Evolutionary conservation across 2,888 invertebrate species (phyloP).

Genomic region (Eucera pruinosa): DNA sequence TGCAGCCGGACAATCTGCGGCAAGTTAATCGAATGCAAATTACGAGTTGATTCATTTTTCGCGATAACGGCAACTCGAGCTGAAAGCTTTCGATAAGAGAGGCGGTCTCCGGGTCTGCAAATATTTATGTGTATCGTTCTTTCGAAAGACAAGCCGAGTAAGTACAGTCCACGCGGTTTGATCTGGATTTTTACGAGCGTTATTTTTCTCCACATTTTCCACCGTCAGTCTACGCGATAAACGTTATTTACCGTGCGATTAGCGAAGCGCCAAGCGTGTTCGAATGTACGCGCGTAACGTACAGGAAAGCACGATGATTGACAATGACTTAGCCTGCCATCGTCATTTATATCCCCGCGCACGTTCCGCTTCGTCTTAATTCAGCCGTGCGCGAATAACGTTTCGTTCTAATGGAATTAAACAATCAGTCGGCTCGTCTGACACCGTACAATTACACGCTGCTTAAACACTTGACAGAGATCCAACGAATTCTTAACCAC

Average conservation of each 20-base stretch:
- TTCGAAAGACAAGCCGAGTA: too few relatives aligned
- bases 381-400: constrained; percentile 23
- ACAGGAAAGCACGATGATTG: constrained; percentile 41
- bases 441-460: not conserved
- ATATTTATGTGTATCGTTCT: too few relatives aligned
- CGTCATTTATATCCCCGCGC: constrained; percentile 30
- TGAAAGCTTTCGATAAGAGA: too few relatives aligned
- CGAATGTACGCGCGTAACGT: not conserved
- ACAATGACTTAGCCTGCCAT: constrained; percentile 34
- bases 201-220: too few relatives aligned
- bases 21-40: too few relatives aligned
- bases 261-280: not conserved
- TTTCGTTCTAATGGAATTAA: constrained; percentile 47
- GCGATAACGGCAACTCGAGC: too few relatives aligned
- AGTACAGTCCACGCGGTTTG: too few relatives aligned
- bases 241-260: not conserved
- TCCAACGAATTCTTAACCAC: too few relatives aligned
- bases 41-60: not conserved
- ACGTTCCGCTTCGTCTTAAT: constrained; percentile 32
- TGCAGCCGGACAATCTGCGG: too few relatives aligned
- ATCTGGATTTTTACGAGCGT: too few relatives aligned
- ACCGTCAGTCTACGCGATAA: not conserved
- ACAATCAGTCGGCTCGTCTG: constrained; percentile 13
- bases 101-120: too few relatives aligned
- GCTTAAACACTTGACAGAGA: not conserved